Base-by-base conservation (phyloP, 2,113 vertebrate species). In the Oryzias woworae region DNA sequence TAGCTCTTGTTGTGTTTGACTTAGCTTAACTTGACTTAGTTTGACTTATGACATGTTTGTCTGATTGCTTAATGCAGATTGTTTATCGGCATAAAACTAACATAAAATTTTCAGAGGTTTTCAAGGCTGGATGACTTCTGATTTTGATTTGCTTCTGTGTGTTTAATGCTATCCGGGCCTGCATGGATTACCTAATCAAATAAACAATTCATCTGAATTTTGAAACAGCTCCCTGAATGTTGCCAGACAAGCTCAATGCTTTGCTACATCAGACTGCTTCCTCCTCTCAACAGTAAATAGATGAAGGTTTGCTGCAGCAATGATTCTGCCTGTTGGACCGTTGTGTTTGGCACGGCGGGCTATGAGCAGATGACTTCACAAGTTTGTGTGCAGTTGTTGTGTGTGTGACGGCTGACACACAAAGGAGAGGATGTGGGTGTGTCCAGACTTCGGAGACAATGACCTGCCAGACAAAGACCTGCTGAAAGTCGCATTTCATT, bases 291-390 rank as follows among this genome's bases (percentile, higher is more conserved):
- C 66, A 20, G 71, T 1, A 18, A 67, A 55, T 17, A 26, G 58
- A 62, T 16, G 51, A 59, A 69, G 64, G 80, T 85, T 87, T 63
- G 71, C 69, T 55, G 83, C 86, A 84, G 86, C 90, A 84, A 85
- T 79, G 86, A 80, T 82, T 89, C 87, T 78, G 75, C 84, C 77
- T 85, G 88, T 81, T 82, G 76, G 84, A 83, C 74, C 22, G 12
- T 73, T 74, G 71, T 74, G 86, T 82, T 76, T 58, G 82, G 84
- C 79, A 41, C 17, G 54, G 54, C 67, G 55, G 65, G 47, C 52
- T 62, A n/a, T 28, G 55, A 64, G 56, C 24, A 1, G n/a, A 56
- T 15, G 48, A 69, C 53, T 56, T 54, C 7, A 8, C 42, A 45
- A n/a, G 53, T 44, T 45, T 52, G 52, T 53, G 66, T 36, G n/a